Evolutionary conservation across 2,888 invertebrate species (phyloP), one percentile per base, ranked within the genome.

Genomic region (Calliscelio sp.): DNA sequence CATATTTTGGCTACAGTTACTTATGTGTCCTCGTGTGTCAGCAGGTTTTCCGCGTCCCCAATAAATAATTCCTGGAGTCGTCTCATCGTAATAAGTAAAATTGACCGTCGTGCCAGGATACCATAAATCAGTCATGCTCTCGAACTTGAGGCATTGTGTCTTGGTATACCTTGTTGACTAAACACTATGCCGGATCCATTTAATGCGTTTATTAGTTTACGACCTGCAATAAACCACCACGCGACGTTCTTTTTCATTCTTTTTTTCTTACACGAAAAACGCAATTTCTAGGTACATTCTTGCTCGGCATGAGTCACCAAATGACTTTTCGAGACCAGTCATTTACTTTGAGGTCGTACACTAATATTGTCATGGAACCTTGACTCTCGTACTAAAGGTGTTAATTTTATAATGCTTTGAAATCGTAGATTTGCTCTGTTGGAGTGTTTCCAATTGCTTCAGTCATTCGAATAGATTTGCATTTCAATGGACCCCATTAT

Each of bases 141-240:
- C 44, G 57, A 71, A 61, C 25, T 28, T 49, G 28, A 28, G 38
- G 85, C 84, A 89, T 90, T 91, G 89, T 90, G 70, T 86, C 86
- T 77, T 84, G 88, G 92, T 91, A 90, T 88, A 90, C 89, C 90
- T 91, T 91, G 90, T 91, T 91, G 90, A 89, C 89, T 89, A 85
- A 83, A 78, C 80, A 85, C 85, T 86, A 89, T 88, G 90, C 89
- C 74, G 71, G 53, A 77, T 80, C 86, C 86, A 88, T 87, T 90
- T 91, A 91, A 91, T 89, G 90, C 87, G 83, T 91, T 91, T 91
- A 91, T 91, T 91, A 89, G 86, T 90, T 91, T 91, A 91, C 77
- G 88, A 75, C 86, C 65, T 66, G 85, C 86, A 85, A 85, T 86
- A 85, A 87, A 87, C 53, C 63, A 87, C 84, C 85, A 86, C 85